Evolutionary conservation across 2,888 invertebrate genomes (phyloP).

Genomic region (Drosophila robusta): DNA sequence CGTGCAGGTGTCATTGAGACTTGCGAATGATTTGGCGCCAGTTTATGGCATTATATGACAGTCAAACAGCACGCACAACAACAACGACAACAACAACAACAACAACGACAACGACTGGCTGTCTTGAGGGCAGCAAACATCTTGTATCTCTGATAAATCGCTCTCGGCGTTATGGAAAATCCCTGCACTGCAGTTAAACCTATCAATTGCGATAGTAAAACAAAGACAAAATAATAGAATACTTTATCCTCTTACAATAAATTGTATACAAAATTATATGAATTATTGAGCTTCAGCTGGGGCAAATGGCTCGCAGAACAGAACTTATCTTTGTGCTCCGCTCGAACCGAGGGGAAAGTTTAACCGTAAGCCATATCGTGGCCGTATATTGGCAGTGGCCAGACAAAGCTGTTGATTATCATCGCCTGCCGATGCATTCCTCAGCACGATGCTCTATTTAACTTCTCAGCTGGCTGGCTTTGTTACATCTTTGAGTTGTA

Average conservation of each 20-base stretch:
- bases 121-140: slow-evolving; percentile 6
- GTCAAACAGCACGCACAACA: slow-evolving; percentile 39
- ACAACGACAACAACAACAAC: slow-evolving; percentile 10
- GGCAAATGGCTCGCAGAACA: too few relatives aligned
- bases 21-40: slow-evolving; percentile 80
- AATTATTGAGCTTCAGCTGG: too few relatives aligned
- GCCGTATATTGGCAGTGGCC: neutral
- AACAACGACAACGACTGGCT: slow-evolving; percentile 1
- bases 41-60: slow-evolving; percentile 72
- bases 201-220: slow-evolving; percentile 5
- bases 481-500: slow-evolving; percentile 11
- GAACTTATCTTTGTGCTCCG: neutral
- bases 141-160: slow-evolving; percentile 2
- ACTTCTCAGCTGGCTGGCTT: neutral
- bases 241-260: too few relatives aligned
- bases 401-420: neutral
- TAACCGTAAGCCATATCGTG: neutral
- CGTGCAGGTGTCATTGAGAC: slow-evolving; percentile 79
- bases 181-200: neutral
- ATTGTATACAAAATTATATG: neutral
- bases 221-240: neutral
- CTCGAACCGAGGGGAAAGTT: neutral
- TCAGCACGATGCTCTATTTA: neutral
- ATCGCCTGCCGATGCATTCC: neutral
- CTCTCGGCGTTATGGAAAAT: slow-evolving; percentile 2